Evolutionary conservation across 2,113 vertebrate genomes (phyloP).

Genomic region (Ellobius talpinus): DNA sequence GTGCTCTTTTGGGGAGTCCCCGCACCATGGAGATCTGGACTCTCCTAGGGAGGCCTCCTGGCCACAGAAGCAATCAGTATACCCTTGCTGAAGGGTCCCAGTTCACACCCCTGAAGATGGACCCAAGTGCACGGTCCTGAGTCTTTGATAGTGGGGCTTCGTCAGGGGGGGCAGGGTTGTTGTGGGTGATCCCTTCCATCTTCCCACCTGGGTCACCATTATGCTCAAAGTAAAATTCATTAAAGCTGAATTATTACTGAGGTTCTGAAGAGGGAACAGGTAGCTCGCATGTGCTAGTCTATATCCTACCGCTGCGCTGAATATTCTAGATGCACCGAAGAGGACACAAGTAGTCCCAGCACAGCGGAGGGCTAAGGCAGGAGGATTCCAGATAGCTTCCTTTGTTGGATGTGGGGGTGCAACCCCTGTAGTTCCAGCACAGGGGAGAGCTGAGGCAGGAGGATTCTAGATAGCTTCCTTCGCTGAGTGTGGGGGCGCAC

Average conservation of each 20-base stretch:
- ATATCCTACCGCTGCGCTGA: background rate
- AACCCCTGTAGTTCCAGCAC: background rate
- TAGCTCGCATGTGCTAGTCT: background rate
- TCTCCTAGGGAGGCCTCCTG: background rate
- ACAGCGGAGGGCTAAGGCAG: background rate
- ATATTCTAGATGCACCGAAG: background rate
- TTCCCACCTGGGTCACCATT: background rate
- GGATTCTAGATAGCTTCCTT: background rate
- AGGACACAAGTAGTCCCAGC: background rate
- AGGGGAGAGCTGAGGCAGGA: background rate
- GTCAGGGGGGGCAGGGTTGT: fast-evolving
- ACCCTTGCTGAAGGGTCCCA: background rate
- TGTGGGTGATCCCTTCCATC: background rate
- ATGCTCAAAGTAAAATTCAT: background rate
- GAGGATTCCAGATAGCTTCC: background rate
- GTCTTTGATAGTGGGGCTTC: background rate
- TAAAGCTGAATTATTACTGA: slow-evolving; percentile 17
- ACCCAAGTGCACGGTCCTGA: background rate
- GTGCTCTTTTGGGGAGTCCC: background rate
- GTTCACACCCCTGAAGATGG: background rate
- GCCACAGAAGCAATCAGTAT: background rate
- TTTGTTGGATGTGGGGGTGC: no score
- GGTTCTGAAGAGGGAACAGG: background rate
- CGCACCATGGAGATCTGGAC: background rate
- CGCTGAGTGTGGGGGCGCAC: no score